Evolutionary conservation across 2,888 invertebrate species (phyloP).

Genomic region (Melipona bicolor): DNA sequence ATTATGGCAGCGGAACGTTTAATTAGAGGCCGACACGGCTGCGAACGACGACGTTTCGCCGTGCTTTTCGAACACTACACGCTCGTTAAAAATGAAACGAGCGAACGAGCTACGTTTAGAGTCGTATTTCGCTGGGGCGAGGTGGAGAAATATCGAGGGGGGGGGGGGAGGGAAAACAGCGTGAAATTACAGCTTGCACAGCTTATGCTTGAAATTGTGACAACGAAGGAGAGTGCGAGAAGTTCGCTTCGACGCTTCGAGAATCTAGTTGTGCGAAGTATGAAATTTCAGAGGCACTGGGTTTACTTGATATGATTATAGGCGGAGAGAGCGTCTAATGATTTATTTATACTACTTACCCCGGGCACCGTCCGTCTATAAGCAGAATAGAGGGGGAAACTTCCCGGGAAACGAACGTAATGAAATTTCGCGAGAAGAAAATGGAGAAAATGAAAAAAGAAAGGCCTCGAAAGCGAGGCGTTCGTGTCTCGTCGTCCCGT

Average conservation of each 20-base stretch:
- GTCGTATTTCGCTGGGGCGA: not conserved
- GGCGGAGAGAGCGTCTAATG: not conserved
- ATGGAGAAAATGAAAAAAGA: no score
- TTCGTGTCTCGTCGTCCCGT: no score
- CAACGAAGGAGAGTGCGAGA: no score
- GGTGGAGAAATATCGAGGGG: not conserved
- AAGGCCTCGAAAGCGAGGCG: no score
- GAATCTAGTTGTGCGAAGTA: not conserved
- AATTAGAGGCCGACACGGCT: constrained; percentile 45
- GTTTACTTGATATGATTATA: not conserved
- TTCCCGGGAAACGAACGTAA: not conserved
- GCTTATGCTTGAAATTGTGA: not conserved
- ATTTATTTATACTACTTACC: not conserved
- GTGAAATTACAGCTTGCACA: not conserved
- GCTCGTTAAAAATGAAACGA: not conserved
- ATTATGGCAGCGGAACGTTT: constrained; percentile 54
- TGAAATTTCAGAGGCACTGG: not conserved
- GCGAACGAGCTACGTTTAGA: not conserved
- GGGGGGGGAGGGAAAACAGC: no score
- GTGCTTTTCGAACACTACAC: not conserved
- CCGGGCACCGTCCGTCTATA: no score
- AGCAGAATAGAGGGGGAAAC: not conserved
- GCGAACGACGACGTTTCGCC: not conserved
- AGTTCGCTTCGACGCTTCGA: not conserved
- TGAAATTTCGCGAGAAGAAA: not conserved